Percentiles rank a stretch among this genome's conserved stretches.
These are phyloP conservation scores for Caerostris darwini DNA, from an alignment of 1,140 invertebrate genomes.

Conservation along the genomic window DNA sequence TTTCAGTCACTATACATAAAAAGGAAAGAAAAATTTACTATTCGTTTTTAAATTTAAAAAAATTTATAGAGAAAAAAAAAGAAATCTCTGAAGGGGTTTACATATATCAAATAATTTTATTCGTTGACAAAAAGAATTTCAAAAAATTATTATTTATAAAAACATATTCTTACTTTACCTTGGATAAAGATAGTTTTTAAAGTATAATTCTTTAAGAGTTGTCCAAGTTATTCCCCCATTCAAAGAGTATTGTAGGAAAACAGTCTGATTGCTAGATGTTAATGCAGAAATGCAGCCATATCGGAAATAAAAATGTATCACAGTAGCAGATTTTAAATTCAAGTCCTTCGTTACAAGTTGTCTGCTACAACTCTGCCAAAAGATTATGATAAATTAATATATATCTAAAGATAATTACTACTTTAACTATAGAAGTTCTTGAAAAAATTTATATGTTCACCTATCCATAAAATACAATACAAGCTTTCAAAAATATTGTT, in stretches of 20 bases:
- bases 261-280: slow-evolving; percentile 78
- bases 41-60: too few relatives aligned
- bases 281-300: slow-evolving; percentile 81
- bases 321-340: slow-evolving; percentile 81
- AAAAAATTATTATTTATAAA: too few relatives aligned
- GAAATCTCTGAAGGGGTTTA: too few relatives aligned
- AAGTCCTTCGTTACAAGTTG: slow-evolving; percentile 81
- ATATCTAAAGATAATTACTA: too few relatives aligned
- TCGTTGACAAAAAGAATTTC: too few relatives aligned
- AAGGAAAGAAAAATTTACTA: too few relatives aligned
- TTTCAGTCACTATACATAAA: too few relatives aligned
- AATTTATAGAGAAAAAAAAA: too few relatives aligned
- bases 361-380: slow-evolving; percentile 81
- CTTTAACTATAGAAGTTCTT: too few relatives aligned
- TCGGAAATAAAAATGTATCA: slow-evolving; percentile 83
- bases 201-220: slow-evolving; percentile 79
- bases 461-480: background rate
- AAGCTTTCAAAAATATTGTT: background rate
- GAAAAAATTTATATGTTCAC: too few relatives aligned
- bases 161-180: background rate
- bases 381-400: background rate
- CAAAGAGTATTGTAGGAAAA: slow-evolving; percentile 83
- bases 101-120: too few relatives aligned
- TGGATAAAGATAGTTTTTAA: slow-evolving; percentile 56
- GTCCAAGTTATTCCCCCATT: slow-evolving; percentile 83